Evolutionary conservation across 2,888 invertebrate genomes (phyloP).

Genomic region (Rapana venosa): DNA sequence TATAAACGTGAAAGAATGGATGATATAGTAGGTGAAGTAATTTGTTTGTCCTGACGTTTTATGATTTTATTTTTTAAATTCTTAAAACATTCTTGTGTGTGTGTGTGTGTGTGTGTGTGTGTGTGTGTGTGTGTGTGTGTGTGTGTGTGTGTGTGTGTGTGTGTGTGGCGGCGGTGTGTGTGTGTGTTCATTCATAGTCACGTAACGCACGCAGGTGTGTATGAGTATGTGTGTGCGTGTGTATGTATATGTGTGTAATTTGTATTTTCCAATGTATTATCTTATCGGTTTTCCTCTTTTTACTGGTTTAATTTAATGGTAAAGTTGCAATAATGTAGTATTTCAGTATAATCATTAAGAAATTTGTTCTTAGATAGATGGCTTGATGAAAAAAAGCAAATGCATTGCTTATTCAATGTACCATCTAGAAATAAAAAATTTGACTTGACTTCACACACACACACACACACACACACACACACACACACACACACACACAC

Average conservation of each 20-base stretch:
- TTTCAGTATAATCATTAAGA: no score
- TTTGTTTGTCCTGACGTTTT: not conserved
- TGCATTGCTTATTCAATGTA: not conserved
- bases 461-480: not conserved
- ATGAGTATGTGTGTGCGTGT: not conserved
- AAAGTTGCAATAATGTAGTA: no score
- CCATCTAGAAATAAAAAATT: not conserved
- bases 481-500: not conserved
- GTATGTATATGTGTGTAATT: not conserved
- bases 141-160: not conserved
- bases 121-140: conserved; percentile 3
- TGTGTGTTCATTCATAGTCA: no score
- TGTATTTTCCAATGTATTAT: no score
- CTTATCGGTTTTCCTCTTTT: no score
- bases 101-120: not conserved
- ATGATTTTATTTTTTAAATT: not conserved
- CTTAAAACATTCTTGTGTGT: not conserved
- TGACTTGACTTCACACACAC: not conserved
- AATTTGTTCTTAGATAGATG: no score
- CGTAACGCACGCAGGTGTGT: no score
- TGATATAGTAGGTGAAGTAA: not conserved
- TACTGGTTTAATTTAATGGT: no score
- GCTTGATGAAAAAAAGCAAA: not conserved
- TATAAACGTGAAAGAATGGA: not conserved
- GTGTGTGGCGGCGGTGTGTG: no score